Evolutionary conservation across 2,113 vertebrate species (phyloP).

Genomic region (Acanthisitta chloris): DNA sequence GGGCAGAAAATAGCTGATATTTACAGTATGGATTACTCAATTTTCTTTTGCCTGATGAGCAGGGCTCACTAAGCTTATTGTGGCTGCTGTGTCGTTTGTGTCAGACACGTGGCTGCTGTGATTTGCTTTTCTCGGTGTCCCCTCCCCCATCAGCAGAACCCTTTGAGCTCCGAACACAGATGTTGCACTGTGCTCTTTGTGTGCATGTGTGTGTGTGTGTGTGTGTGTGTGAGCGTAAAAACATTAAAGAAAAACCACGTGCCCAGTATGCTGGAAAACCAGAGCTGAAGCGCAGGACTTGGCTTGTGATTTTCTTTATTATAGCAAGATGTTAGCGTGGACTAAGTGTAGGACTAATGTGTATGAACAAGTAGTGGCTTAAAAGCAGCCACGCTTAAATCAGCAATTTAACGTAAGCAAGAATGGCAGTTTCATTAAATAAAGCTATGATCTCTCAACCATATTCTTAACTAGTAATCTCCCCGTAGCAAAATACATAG

Average conservation of each 20-base stretch:
- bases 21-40: slow-evolving; percentile 1
- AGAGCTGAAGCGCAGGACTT: neutral
- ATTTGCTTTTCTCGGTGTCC: slow-evolving; percentile 67
- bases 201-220: neutral
- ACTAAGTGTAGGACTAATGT: neutral
- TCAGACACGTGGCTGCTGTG: slow-evolving; percentile 52
- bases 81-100: slow-evolving; percentile 36
- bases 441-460: slow-evolving; percentile 62
- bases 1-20: neutral
- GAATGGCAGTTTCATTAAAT: slow-evolving; percentile 66
- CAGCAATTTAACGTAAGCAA: slow-evolving; percentile 21
- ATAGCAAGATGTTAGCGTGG: neutral
- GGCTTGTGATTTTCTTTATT: neutral
- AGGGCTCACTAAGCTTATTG: slow-evolving; percentile 19
- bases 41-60: slow-evolving; percentile 47
- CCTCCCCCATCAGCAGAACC: slow-evolving; percentile 59
- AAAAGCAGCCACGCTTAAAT: slow-evolving; percentile 41
- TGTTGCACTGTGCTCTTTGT: slow-evolving; percentile 43
- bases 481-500: slow-evolving; percentile 67
- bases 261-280: slow-evolving; percentile 19
- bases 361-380: neutral
- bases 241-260: neutral
- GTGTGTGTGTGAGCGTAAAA: neutral
- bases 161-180: slow-evolving; percentile 53
- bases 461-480: slow-evolving; percentile 61